Percentiles rank a stretch among this genome's conserved stretches.
phyloP scores from a whole-genome alignment of 1,140 invertebrate genomes.

The Pseudomyrmex pallidus region DNA sequence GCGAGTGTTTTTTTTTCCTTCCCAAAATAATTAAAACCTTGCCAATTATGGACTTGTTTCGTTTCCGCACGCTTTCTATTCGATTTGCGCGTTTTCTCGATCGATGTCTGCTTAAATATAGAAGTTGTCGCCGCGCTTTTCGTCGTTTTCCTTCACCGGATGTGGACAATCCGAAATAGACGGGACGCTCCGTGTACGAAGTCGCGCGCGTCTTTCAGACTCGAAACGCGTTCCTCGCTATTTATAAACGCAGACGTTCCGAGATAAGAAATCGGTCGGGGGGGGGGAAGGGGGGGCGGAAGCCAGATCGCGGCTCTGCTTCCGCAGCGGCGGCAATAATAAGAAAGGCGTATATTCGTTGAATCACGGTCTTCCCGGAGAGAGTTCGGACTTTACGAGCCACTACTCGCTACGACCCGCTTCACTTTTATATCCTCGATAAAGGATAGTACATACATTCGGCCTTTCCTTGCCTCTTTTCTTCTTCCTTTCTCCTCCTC shows the following conservation, averaged over 20 bases:
- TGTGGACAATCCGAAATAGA: no score
- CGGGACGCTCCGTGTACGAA: background rate
- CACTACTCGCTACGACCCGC: conserved; percentile 45
- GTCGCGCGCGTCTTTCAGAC: no score
- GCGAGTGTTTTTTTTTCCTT: background rate
- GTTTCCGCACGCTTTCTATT: background rate
- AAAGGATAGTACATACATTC: conserved; percentile 40
- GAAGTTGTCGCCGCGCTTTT: no score
- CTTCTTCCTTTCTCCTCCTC: background rate
- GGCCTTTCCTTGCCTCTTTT: background rate
- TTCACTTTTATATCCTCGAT: conserved; percentile 59
- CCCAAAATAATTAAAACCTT: background rate
- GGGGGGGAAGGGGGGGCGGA: no score
- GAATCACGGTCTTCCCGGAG: conserved; percentile 54
- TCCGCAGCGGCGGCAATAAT: conserved; percentile 49
- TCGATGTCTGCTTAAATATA: no score
- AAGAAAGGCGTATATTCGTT: conserved; percentile 51
- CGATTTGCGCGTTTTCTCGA: no score
- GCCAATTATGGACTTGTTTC: background rate
- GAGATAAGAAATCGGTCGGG: conserved; percentile 26
- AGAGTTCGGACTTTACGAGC: conserved; percentile 62
- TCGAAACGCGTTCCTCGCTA: background rate
- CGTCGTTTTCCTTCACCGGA: background rate
- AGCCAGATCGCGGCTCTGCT: background rate
- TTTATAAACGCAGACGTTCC: background rate